Percentiles rank a stretch among this genome's conserved stretches.
These are phyloP conservation scores for Phalacrocorax carbo DNA, from an alignment of 2,113 vertebrate genomes.

Conservation along the genomic window DNA sequence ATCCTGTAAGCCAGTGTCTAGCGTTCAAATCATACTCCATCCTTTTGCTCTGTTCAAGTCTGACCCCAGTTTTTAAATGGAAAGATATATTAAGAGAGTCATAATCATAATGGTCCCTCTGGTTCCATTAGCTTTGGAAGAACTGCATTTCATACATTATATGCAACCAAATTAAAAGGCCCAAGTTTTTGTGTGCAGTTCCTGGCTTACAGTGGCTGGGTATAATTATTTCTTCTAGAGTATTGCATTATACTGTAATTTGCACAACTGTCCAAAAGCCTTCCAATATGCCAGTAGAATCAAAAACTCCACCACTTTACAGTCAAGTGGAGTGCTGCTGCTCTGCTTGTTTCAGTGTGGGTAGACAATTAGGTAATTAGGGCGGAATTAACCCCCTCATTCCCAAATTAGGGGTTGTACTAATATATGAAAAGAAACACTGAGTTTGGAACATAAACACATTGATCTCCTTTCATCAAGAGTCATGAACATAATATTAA, in stretches of 20 bases:
- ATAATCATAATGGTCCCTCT: conserved; percentile 16
- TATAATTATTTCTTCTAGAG: conserved; percentile 40
- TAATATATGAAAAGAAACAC: neutral
- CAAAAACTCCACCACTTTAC: conserved; percentile 4
- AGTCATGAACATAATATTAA: neutral
- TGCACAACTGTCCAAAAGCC: conserved; percentile 18
- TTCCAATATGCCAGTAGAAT: conserved; percentile 11
- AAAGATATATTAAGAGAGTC: conserved; percentile 17
- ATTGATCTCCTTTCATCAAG: neutral
- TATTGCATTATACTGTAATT: conserved; percentile 43
- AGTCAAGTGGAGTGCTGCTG: neutral
- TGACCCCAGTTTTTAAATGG: conserved; percentile 13
- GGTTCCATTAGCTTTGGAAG: conserved; percentile 37
- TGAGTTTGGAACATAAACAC: neutral
- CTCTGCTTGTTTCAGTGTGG: conserved; percentile 1
- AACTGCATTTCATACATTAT: neutral
- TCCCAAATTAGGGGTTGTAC: neutral
- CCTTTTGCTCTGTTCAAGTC: neutral
- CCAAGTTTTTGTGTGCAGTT: neutral
- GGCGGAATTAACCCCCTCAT: conserved; percentile 22
- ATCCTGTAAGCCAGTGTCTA: neutral
- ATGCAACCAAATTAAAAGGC: conserved; percentile 29
- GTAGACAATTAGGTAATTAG: conserved; percentile 1
- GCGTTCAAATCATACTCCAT: neutral
- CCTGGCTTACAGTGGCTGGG: neutral